Conservation (phyloP, 2,888 invertebrate species). For the Nemotelus nigrinus region DNA sequence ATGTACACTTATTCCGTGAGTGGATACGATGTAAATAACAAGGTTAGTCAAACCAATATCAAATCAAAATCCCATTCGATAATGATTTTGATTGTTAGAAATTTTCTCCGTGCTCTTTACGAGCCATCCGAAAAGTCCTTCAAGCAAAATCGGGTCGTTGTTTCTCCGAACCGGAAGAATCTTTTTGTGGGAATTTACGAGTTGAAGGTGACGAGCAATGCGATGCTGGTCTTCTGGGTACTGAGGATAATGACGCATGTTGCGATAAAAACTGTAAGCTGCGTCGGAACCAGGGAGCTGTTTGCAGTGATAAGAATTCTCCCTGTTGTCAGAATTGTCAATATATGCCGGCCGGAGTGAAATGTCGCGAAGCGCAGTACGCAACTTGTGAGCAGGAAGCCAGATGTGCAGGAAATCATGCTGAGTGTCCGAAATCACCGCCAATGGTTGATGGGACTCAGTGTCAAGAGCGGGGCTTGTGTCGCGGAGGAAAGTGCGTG, state of each 20-base stretch:
- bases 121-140: slow-evolving; percentile 92
- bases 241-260: slow-evolving; percentile 92
- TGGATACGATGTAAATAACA: slow-evolving; percentile 95
- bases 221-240: slow-evolving; percentile 92
- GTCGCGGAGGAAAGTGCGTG: slow-evolving; percentile 88
- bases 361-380: slow-evolving; percentile 90
- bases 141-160: slow-evolving; percentile 91
- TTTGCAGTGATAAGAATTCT: slow-evolving; percentile 90
- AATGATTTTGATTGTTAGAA: slow-evolving; percentile 67
- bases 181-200: slow-evolving; percentile 94
- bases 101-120: slow-evolving; percentile 93
- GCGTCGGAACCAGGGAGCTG: slow-evolving; percentile 82
- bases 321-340: slow-evolving; percentile 94
- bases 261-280: slow-evolving; percentile 93
- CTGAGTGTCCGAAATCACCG: slow-evolving; percentile 86
- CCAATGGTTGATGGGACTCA: slow-evolving; percentile 75
- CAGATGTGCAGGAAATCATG: slow-evolving; percentile 82
- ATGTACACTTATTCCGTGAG: slow-evolving; percentile 98
- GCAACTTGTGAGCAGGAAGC: slow-evolving; percentile 94
- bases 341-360: slow-evolving; percentile 82
- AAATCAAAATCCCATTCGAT: not conserved
- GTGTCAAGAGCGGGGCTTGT: slow-evolving; percentile 92
- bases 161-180: slow-evolving; percentile 93
- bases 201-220: slow-evolving; percentile 97
- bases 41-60: slow-evolving; percentile 68